Evolutionary conservation across 2,797 vertebrate species (phyloP), one percentile per base, ranked within the genome.

Genomic region (Chloroceryle amazona): DNA sequence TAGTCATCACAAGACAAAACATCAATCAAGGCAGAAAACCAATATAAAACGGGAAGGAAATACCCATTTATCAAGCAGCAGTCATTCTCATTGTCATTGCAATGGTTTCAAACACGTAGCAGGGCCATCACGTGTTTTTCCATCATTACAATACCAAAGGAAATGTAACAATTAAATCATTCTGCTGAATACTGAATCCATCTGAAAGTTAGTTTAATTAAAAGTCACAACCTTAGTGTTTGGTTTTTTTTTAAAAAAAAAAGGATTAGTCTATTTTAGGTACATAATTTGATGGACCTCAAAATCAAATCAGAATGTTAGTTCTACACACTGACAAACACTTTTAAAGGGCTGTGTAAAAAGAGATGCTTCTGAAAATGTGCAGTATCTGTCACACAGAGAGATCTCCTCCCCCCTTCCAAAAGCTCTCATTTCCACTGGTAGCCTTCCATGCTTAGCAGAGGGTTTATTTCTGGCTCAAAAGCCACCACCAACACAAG

Each of bases 1-100:
- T 91, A 92, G 97, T 49, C 72, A 92, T 85, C 86, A 92, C 95
- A 97, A 95, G 94, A 96, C 94, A 93, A 95, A 96, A 94, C 91
- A 97, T 96, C 92, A 90, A 55, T 58, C 86, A 95, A 97, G 78
- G 37, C 61, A 94, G 68, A 94, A 94, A 93, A 84, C 33, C 91
- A 97, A 94, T 90, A 92, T 87, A 93, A 97, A 95, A 95, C 66
- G 84, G 90, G 94, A 97, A 94, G 78, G 84, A 91, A 96, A 86
- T 78, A 91, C 26, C 79, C 94, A 90, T 95, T 98, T 89, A 95
- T 92, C 89, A 93, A 94, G 90, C 65, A 51, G 49, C 22, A 90
- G 66, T 85, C n/a, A 88, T 83, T 89, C 88, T 81, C 41, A 95
- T 72, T 96, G 96, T 67, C 80, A 94, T 58, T 92, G 67, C 85